Percentiles rank a stretch among this genome's conserved stretches.
Evolutionary conservation across 2,888 invertebrate species (phyloP).

Genomic region (Ornithoptera alexandrae): DNA sequence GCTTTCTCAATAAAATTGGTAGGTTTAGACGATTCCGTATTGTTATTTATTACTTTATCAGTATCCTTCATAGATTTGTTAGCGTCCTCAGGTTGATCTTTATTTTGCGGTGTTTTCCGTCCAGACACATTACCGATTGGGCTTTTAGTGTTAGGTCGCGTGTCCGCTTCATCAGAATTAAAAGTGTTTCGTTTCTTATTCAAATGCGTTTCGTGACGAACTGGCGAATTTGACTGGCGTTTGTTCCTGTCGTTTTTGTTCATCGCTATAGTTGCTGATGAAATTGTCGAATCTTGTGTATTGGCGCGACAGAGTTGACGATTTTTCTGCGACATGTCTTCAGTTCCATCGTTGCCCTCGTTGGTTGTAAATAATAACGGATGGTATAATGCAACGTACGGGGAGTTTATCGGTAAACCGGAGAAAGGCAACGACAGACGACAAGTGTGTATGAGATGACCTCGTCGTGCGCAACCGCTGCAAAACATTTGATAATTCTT

Average conservation of each 20-base stretch:
- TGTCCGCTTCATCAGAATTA: constrained; percentile 40
- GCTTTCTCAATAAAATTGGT: constrained; percentile 42
- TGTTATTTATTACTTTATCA: constrained; percentile 33
- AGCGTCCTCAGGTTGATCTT: constrained; percentile 30
- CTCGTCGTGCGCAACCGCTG: constrained; percentile 78
- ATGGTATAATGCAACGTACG: constrained; percentile 59
- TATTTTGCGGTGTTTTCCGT: constrained; percentile 42
- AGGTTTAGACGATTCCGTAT: constrained; percentile 33
- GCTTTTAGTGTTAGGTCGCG: constrained; percentile 39
- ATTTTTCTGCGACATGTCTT: constrained; percentile 31
- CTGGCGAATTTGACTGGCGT: constrained; percentile 66
- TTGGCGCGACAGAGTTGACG: constrained; percentile 20
- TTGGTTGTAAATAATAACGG: constrained; percentile 43
- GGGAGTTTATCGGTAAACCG: constrained; percentile 62
- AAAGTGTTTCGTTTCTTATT: constrained; percentile 55
- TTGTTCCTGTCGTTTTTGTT: constrained; percentile 45
- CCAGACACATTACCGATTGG: constrained; percentile 34
- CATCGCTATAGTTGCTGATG: constrained; percentile 31
- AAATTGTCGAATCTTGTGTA: constrained; percentile 36
- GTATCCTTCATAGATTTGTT: constrained; percentile 28
- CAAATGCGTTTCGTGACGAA: constrained; percentile 51
- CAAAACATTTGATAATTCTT: constrained; percentile 65
- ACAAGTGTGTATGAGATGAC: constrained; percentile 73
- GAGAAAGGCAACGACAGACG: constrained; percentile 63
- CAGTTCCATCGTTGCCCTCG: constrained; percentile 24